phyloP scores from a whole-genome alignment of 2,113 vertebrate species.

The Cephalopterus ornatus region DNA sequence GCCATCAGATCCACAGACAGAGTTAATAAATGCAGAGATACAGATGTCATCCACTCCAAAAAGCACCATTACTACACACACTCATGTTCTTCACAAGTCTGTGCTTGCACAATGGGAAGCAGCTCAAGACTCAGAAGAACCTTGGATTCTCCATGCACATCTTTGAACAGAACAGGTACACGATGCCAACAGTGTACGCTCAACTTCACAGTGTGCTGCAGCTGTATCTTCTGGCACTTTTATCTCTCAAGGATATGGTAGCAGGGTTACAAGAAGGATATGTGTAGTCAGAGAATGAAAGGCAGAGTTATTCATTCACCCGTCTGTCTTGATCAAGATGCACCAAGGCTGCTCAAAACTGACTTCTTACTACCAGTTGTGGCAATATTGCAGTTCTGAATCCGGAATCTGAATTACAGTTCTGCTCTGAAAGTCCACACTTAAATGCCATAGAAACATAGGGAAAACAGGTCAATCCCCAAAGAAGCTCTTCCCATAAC shows the following conservation, averaged over 20 bases:
- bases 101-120: neutral
- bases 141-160: neutral
- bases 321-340: neutral
- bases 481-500: neutral
- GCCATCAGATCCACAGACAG: neutral
- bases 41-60: neutral
- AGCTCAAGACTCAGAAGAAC: neutral
- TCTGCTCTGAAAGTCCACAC: neutral
- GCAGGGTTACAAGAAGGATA: neutral
- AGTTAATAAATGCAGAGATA: neutral
- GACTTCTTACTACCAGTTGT: neutral
- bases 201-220: neutral
- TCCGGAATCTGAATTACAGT: neutral
- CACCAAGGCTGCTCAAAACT: neutral
- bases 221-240: neutral
- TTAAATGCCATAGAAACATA: neutral
- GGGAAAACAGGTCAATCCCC: neutral
- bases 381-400: neutral
- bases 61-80: neutral
- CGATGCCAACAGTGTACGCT: neutral
- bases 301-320: neutral
- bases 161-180: fast-evolving
- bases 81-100: neutral
- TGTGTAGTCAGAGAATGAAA: neutral
- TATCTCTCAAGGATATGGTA: neutral